A percentile compares a stretch with the other conserved stretches of the same genome.
phyloP scores from a whole-genome alignment of 2,888 invertebrate species.

The Eupithecia dodoneata region DNA sequence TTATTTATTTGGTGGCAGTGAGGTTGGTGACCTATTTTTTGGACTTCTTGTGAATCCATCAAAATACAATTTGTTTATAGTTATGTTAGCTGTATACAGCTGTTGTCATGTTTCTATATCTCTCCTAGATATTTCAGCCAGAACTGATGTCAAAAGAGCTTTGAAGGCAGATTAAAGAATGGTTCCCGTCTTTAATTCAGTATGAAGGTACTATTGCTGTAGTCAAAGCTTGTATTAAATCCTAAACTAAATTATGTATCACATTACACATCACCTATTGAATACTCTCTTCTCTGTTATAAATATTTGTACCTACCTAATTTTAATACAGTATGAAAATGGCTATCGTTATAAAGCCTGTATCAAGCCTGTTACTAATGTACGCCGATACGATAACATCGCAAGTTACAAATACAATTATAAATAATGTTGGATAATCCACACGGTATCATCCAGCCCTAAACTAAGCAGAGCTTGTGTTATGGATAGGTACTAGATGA shows the following conservation, averaged over 20 bases:
- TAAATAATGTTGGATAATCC: too few species aligned
- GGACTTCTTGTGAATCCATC: slow-evolving; percentile 79
- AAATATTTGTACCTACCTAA: background rate
- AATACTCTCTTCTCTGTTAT: background rate
- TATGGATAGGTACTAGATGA: too few species aligned
- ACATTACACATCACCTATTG: background rate
- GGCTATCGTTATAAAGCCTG: background rate
- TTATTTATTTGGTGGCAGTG: slow-evolving; percentile 93
- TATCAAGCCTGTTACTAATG: background rate
- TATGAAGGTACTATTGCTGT: background rate
- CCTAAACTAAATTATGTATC: background rate
- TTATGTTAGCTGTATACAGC: slow-evolving; percentile 69
- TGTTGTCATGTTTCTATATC: slow-evolving; percentile 79
- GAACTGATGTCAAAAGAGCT: slow-evolving; percentile 57
- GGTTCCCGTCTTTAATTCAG: background rate
- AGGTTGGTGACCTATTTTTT: slow-evolving; percentile 89
- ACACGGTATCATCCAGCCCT: too few species aligned
- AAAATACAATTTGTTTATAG: slow-evolving; percentile 60
- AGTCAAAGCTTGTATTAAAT: background rate
- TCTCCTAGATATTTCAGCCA: slow-evolving; percentile 68
- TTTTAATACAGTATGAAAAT: background rate
- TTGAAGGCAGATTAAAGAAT: slow-evolving; percentile 44
- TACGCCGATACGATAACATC: background rate
- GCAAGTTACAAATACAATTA: background rate
- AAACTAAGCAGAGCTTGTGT: too few species aligned